phyloP scores from a whole-genome alignment of 2,888 invertebrate species.

The Cantharis lateralis region DNA sequence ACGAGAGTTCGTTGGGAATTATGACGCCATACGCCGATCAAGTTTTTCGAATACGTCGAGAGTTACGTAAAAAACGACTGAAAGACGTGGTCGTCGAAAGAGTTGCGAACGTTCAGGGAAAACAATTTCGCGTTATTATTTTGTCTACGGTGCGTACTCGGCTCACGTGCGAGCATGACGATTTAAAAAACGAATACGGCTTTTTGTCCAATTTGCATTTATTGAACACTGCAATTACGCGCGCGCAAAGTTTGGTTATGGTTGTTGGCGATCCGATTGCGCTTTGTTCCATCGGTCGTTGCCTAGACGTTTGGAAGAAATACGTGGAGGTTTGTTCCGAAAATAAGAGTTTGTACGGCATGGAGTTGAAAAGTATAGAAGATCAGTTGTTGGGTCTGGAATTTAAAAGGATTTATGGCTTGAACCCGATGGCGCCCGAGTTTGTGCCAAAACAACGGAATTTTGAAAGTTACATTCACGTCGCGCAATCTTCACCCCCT shows the following conservation, averaged over 20 bases:
- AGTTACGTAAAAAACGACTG: conserved; percentile 73
- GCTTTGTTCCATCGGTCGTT: conserved; percentile 77
- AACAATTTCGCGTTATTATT: conserved; percentile 83
- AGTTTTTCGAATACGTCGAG: conserved; percentile 73
- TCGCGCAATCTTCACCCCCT: conserved; percentile 21
- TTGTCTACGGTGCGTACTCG: conserved; percentile 79
- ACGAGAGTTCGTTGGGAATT: conserved; percentile 81
- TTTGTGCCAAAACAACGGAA: conserved; percentile 70
- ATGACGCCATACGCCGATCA: conserved; percentile 86
- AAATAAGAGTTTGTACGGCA: conserved; percentile 72
- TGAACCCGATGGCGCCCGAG: conserved; percentile 83
- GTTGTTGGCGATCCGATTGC: conserved; percentile 86
- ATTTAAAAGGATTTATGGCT: conserved; percentile 72
- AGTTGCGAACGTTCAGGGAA: conserved; percentile 85
- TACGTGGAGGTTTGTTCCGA: conserved; percentile 74
- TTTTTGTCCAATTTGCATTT: conserved; percentile 82
- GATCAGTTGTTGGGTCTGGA: conserved; percentile 75
- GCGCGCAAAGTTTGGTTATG: conserved; percentile 81
- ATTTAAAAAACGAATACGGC: conserved; percentile 72
- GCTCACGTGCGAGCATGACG: conserved; percentile 65
- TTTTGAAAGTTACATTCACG: conserved; percentile 57
- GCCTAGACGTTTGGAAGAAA: conserved; percentile 80
- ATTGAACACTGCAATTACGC: conserved; percentile 80
- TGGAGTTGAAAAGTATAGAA: conserved; percentile 70
- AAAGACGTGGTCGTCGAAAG: conserved; percentile 80